Base-by-base conservation (phyloP, 2,888 invertebrate genomes). In the Drosophila yooni region DNA sequence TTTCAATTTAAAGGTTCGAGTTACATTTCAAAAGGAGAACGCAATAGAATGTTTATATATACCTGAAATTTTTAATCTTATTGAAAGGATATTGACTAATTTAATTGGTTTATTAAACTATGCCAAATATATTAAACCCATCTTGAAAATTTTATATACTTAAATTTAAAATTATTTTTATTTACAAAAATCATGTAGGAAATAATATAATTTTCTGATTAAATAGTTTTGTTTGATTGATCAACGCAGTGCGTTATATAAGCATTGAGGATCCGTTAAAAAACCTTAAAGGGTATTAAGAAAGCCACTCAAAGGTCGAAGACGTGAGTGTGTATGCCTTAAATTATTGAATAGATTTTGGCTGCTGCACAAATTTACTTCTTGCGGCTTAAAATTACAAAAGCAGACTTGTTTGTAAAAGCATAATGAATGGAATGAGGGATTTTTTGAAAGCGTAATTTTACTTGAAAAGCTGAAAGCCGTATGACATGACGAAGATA, bases 81-180 rank as follows among this genome's bases (percentile, higher is more conserved):
- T 10, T 10, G 31, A 21, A 31, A 40, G 31, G n/a, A 2, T 40
- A 15, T 21, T 7, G 15, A 1, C 18, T n/a, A 29, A 50, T 29
- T 50, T 15, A 13, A 29, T 40, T 31, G 13, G 11, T 1, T 29
- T 29, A n/a, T 25, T 54, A 36, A 54, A 27, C 36, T 27, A 7
- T 27, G 40, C 29, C 8, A 4, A 31, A 40, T 15, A 15, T 15
- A 21, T 29, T 10, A 31, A 64, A 8, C 29, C 4, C n/a, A 58
- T 34, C 51, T 43, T 15, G 13, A 18, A 36, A 7, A 57, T 56
- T 43, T 60, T 33, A 60, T 56, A 60, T 56, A 53, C 43, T 8
- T 5, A 36, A 73, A 46, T 46, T 53, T 56, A 43, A 64, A 53
- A 48, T 21, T 31, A 13, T 3, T 25, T 5, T n/a, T 11, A 10